Conservation (phyloP, 2,888 invertebrate genomes). For the Aleiodes leptofemur region DNA sequence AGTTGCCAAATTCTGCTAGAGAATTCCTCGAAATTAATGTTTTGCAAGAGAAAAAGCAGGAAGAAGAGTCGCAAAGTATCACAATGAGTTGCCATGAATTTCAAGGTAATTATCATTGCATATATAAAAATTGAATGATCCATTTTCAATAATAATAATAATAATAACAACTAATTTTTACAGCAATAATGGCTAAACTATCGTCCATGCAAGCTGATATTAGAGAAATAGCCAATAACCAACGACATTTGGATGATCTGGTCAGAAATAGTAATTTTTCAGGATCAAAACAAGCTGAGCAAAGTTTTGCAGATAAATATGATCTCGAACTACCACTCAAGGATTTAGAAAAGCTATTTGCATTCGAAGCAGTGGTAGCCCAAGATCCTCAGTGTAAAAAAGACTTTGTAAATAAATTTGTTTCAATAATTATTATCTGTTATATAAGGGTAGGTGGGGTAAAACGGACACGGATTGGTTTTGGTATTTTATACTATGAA, state of each 20-base stretch:
- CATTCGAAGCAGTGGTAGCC: not conserved
- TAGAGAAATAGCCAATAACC: not conserved
- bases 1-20: not conserved
- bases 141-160: not conserved
- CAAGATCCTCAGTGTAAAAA: not conserved
- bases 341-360: not conserved
- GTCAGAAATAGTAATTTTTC: not conserved
- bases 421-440: not conserved
- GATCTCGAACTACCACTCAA: not conserved
- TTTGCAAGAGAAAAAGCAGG: no score
- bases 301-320: not conserved
- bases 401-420: conserved; percentile 7
- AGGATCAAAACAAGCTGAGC: not conserved
- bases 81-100: not conserved
- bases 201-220: not conserved
- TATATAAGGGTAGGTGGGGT: no score
- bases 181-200: not conserved
- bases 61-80: no score
- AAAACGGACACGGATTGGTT: no score
- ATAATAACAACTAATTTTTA: not conserved
- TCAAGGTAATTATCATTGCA: not conserved
- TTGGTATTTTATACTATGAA: no score
- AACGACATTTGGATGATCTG: not conserved
- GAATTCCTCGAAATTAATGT: not conserved
- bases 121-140: no score